phyloP scores from a whole-genome alignment of 2,888 invertebrate species.

The Clunio marinus region DNA sequence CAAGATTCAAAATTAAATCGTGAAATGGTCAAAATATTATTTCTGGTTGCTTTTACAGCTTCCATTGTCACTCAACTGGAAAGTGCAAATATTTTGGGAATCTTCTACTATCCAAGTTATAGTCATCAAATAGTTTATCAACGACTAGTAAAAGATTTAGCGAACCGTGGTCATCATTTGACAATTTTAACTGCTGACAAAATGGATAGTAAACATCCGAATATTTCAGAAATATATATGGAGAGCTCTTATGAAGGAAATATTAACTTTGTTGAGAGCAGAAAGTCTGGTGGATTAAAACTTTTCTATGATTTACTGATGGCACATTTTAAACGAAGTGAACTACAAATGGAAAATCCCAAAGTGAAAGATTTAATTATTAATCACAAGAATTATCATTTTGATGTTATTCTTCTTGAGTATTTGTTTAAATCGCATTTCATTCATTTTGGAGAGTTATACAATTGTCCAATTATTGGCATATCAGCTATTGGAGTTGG shows the following conservation, averaged over 20 bases:
- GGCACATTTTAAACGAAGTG: not conserved
- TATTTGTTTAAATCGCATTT: conserved; percentile 41
- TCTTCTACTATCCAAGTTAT: conserved; percentile 26
- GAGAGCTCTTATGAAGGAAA: conserved; percentile 23
- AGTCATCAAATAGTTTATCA: conserved; percentile 22
- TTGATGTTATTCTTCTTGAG: conserved; percentile 44
- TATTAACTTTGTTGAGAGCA: conserved; percentile 17
- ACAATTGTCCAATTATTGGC: conserved; percentile 41
- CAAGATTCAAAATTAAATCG: not conserved
- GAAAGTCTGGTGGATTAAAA: not conserved
- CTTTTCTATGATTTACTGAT: not conserved
- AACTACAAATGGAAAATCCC: conserved; percentile 40
- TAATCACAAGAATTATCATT: conserved; percentile 41
- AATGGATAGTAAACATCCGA: conserved; percentile 17
- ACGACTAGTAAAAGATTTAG: not conserved
- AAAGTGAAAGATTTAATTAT: conserved; percentile 43
- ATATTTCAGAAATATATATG: conserved; percentile 21
- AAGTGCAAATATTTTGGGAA: conserved; percentile 22
- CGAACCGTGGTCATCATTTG: conserved; percentile 16
- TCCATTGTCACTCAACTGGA: not conserved
- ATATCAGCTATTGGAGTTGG: conserved; percentile 44
- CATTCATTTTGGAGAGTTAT: conserved; percentile 42
- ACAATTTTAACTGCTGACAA: conserved; percentile 18
- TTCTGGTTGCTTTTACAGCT: not conserved
- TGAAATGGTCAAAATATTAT: no score